Evolutionary conservation across 2,888 invertebrate species (phyloP), one percentile per base, ranked within the genome.

Genomic region (Rhabditoides inermis): DNA sequence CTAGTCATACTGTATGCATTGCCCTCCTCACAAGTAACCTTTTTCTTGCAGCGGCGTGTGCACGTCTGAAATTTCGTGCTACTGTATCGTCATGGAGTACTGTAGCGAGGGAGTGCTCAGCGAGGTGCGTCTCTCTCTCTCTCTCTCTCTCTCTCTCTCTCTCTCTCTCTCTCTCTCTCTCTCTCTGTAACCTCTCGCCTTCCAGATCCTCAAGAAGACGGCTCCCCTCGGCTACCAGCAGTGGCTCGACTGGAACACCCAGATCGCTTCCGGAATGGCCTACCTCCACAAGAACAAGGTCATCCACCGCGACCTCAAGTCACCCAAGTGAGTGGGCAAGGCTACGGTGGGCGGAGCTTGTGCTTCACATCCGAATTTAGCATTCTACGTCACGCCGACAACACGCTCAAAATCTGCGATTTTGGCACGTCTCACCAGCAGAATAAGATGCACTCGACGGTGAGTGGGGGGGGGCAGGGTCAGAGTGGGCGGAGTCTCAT

Each of bases 311-410:
- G 98, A 98, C 82, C 84, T 99, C 60, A 99, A 98, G 80, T 94
- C 94, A 76, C 95, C 95, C 44, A 98, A 98, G 94, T 94, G 84
- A 85, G 86, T 83, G n/a, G n/a, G n/a, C n/a, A n/a, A n/a, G n/a
- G n/a, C n/a, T n/a, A n/a, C n/a, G n/a, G n/a, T n/a, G n/a, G n/a
- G n/a, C n/a, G n/a, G n/a, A n/a, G n/a, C n/a, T n/a, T 32, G 7
- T 10, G 15, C 32, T 10, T 10, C 10, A 6, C 12, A 12, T 10
- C 30, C 36, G 44, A 22, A 57, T 68, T 25, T 69, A 80, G 80
- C 68, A 78, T 81, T 23, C 71, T 81, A 20, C 76, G 81, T 42
- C 75, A 77, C 32, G 76, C 75, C 49, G 76, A 78, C 58, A 78
- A 80, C 55, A 64, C 75, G n/a, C 53, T 92, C 6, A 98, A 98